Conservation (phyloP, 2,113 vertebrate genomes). For the Elgaria multicarinata region DNA sequence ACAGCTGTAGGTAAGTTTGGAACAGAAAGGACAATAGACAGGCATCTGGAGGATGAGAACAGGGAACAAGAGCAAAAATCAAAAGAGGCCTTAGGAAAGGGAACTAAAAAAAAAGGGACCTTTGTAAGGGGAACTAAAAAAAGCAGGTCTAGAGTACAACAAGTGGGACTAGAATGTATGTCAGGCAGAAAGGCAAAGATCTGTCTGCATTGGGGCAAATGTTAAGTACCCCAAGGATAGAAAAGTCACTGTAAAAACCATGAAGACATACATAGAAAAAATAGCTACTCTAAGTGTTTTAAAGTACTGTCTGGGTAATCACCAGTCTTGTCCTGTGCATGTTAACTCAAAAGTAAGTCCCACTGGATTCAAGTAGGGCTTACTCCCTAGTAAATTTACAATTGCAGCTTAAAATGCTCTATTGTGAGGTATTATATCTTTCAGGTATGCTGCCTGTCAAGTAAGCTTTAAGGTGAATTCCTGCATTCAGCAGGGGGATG, state of each 20-base stretch:
- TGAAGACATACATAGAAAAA: slow-evolving; percentile 95
- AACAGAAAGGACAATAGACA: background rate
- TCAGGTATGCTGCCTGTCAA: no score
- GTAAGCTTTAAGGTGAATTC: no score
- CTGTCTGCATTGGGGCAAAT: background rate
- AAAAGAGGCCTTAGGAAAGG: background rate
- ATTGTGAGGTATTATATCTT: no score
- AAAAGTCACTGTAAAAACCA: slow-evolving; percentile 96
- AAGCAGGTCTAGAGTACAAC: background rate
- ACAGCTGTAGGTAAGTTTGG: background rate
- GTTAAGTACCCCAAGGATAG: slow-evolving; percentile 88
- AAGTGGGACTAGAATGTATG: background rate
- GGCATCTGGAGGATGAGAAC: background rate
- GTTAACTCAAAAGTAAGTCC: background rate
- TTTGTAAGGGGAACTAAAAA: background rate
- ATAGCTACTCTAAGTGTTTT: slow-evolving; percentile 88
- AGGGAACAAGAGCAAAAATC: background rate
- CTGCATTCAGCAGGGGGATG: no score
- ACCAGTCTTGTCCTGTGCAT: background rate
- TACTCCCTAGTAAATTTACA: background rate
- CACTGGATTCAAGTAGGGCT: background rate
- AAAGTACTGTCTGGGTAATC: slow-evolving; percentile 6
- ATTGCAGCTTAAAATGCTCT: background rate
- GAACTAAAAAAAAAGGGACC: background rate
- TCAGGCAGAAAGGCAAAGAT: background rate